A percentile compares a stretch with the other conserved stretches of the same genome.
Evolutionary conservation across 2,888 invertebrate genomes (phyloP).

Genomic region (Yponomeuta cagnagella): DNA sequence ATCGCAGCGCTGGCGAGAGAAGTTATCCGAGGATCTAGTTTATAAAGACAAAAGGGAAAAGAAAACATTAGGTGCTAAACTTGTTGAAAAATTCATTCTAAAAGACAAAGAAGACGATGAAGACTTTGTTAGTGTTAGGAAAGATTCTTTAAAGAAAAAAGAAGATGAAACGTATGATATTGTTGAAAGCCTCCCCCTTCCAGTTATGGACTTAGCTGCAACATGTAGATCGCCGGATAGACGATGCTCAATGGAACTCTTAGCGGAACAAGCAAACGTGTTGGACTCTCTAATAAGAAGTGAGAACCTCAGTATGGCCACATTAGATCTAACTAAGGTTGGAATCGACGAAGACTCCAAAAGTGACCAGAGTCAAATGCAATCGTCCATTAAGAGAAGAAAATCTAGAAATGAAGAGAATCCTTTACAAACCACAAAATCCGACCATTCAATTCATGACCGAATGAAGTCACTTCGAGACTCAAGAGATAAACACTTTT

Average conservation of each 20-base stretch:
- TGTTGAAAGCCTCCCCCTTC: constrained; percentile 25
- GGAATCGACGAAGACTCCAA: constrained; percentile 36
- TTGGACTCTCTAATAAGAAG: constrained; percentile 70
- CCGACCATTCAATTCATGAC: constrained; percentile 62
- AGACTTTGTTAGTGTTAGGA: constrained; percentile 20
- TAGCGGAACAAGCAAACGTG: constrained; percentile 73
- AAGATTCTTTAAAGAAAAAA: constrained; percentile 18
- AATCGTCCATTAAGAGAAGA: constrained; percentile 29
- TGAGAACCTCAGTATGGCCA: constrained; percentile 67
- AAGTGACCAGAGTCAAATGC: constrained; percentile 26
- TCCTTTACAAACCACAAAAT: constrained; percentile 59
- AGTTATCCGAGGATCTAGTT: constrained; percentile 75
- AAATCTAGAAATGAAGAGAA: constrained; percentile 34
- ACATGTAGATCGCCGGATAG: constrained; percentile 52
- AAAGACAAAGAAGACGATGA: constrained; percentile 71
- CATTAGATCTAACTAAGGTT: constrained; percentile 64
- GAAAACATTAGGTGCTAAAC: constrained; percentile 82
- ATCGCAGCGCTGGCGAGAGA: constrained; percentile 75
- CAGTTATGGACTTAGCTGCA: constrained; percentile 19
- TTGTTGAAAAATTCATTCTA: constrained; percentile 85
- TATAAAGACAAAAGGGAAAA: constrained; percentile 72
- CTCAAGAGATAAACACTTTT: constrained; percentile 32
- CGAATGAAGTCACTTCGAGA: constrained; percentile 41
- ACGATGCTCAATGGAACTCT: constrained; percentile 73
- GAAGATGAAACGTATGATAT: constrained; percentile 3